phyloP scores from a whole-genome alignment of 1,140 invertebrate genomes.

The Eumeta japonica region DNA sequence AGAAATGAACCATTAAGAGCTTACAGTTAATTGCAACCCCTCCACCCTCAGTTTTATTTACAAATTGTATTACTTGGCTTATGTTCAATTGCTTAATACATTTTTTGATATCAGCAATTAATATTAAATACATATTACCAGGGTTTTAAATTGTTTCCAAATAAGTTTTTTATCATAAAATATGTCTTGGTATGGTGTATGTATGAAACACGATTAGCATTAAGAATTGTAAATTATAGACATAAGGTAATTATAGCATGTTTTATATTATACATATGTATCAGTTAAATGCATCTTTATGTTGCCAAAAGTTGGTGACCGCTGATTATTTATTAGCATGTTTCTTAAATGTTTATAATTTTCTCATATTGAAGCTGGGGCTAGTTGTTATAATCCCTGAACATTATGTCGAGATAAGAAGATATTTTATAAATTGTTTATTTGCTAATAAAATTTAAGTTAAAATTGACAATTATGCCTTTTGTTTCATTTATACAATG shows the following conservation, averaged over 20 bases:
- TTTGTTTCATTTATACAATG: slow-evolving; percentile 19
- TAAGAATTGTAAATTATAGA: slow-evolving; percentile 51
- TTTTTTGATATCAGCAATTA: too few species aligned
- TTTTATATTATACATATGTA: slow-evolving; percentile 56
- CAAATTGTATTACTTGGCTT: too few species aligned
- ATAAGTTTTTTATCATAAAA: too few species aligned
- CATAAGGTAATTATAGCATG: slow-evolving; percentile 49
- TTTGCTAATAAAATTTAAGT: slow-evolving; percentile 56
- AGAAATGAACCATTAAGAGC: too few species aligned
- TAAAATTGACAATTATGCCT: slow-evolving; percentile 25
- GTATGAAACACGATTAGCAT: slow-evolving; percentile 37
- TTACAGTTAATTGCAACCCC: too few species aligned
- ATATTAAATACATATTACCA: too few species aligned
- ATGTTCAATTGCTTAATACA: too few species aligned
- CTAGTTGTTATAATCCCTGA: slow-evolving; percentile 42
- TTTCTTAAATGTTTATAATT: slow-evolving; percentile 53
- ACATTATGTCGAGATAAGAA: slow-evolving; percentile 46
- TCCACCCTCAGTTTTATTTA: too few species aligned
- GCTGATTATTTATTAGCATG: slow-evolving; percentile 57
- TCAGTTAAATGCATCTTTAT: slow-evolving; percentile 45
- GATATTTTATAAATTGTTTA: slow-evolving; percentile 58
- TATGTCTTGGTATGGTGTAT: slow-evolving; percentile 18
- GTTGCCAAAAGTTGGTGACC: slow-evolving; percentile 33
- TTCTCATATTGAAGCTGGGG: slow-evolving; percentile 40
- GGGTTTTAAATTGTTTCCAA: too few species aligned